Base-by-base conservation (phyloP, 2,888 invertebrate species). In the Mesorhabditis belari region DNA sequence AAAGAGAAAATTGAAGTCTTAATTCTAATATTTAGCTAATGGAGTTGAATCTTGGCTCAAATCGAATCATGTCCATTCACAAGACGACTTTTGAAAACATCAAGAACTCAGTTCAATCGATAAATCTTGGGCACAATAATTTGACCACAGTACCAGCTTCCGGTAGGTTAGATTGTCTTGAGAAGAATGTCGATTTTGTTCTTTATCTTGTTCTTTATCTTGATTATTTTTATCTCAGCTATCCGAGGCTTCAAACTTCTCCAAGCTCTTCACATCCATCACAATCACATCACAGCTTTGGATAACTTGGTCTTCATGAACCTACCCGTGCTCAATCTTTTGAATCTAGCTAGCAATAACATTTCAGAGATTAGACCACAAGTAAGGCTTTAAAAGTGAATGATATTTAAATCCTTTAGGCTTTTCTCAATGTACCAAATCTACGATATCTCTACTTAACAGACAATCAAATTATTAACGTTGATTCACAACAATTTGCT, bases 161-260 rank as follows among this genome's bases (percentile, higher is more conserved):
- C 28, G 76, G 77, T 77, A 55, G 60, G 55, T 29, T 17, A 53
- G 23, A 55, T 9, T 51, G 19, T n/a, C 17, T 21, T 12, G 26
- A 59, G 28, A 49, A 55, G 19, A 65, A 35, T 1, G n/a, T n/a
- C n/a, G n/a, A n/a, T n/a, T n/a, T n/a, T n/a, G n/a, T n/a, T n/a
- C n/a, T n/a, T n/a, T n/a, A n/a, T n/a, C n/a, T n/a, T n/a, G n/a
- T n/a, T n/a, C n/a, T n/a, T n/a, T n/a, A n/a, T 35, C 12, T 35
- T 35, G 44, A 35, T 4, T 29, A 3, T 12, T 17, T 17, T 26
- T 44, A 21, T 65, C 74, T 50, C 64, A 72, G 78, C 81, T 1
- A 69, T 81, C 19, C 77, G 81, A 24, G 80, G 81, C 12, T 76
- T 80, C 66, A 77, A 78, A 49, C 78, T 77, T 49, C 68, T 81